Conservation (phyloP, 2,888 invertebrate genomes). For the Lithophane socia region DNA sequence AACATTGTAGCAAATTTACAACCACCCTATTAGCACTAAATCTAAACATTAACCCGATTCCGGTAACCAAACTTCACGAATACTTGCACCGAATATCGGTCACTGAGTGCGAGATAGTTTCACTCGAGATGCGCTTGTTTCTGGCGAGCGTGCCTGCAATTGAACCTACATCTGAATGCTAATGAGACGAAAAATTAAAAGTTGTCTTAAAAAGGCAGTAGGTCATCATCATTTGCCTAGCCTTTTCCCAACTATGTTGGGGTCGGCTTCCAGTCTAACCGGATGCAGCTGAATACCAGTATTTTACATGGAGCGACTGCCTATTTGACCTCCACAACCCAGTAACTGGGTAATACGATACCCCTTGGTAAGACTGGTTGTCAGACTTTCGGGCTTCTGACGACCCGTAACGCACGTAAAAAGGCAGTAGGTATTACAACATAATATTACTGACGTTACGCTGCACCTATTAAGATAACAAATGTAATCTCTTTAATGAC, state of each 20-base stretch:
- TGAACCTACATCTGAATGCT: conserved; percentile 65
- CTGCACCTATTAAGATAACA: neutral
- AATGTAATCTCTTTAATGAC: conserved; percentile 27
- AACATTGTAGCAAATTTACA: conserved; percentile 89
- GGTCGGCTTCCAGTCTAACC: neutral
- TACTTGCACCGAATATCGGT: conserved; percentile 83
- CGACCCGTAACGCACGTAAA: neutral
- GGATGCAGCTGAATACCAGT: no score
- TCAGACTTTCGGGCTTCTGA: no score
- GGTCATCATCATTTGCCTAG: neutral
- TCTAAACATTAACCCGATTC: conserved; percentile 90
- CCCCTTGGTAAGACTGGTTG: no score
- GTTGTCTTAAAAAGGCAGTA: neutral
- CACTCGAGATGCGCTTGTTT: conserved; percentile 72
- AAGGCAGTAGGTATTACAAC: neutral
- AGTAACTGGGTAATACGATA: no score
- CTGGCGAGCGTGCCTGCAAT: conserved; percentile 69
- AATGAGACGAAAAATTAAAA: conserved; percentile 51
- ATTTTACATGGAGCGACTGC: no score
- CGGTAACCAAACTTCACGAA: conserved; percentile 86
- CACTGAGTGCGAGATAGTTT: conserved; percentile 78
- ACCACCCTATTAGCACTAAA: conserved; percentile 90
- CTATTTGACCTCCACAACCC: no score
- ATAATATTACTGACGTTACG: neutral
- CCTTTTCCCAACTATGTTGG: neutral